Conservation (phyloP, 2,797 vertebrate species). For the Trichosurus vulpecula region DNA sequence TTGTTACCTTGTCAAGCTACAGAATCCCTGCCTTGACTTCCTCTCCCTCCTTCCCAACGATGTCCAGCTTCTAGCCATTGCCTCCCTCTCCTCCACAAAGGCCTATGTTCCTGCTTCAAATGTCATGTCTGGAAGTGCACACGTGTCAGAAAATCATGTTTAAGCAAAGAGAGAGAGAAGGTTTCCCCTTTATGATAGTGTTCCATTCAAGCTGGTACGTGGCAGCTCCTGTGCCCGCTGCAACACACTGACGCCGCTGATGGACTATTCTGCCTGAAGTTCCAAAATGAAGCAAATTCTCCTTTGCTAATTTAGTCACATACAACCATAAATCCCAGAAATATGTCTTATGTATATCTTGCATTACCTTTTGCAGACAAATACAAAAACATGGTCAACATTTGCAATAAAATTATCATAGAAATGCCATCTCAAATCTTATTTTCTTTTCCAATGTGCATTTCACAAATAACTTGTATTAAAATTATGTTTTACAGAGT, state of each 20-base stretch:
- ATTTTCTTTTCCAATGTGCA: constrained; percentile 85
- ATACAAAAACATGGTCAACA: constrained; percentile 87
- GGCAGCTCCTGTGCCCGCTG: not conserved
- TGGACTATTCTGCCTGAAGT: constrained; percentile 73
- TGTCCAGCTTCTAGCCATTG: not conserved
- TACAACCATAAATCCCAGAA: constrained; percentile 82
- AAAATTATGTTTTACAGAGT: constrained; percentile 88
- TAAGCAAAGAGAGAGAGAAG: not conserved
- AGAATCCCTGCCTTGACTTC: not conserved
- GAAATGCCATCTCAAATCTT: constrained; percentile 88
- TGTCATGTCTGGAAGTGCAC: not conserved
- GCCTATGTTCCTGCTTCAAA: rapidly evolving
- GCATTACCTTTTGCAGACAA: constrained; percentile 85
- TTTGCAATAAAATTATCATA: constrained; percentile 88
- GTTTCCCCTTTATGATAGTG: rapidly evolving
- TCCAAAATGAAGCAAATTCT: constrained; percentile 80
- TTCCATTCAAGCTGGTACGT: rapidly evolving
- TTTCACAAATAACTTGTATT: constrained; percentile 88
- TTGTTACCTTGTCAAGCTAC: not conserved
- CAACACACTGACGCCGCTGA: constrained; percentile 58
- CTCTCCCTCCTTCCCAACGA: not conserved
- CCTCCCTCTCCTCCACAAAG: rapidly evolving
- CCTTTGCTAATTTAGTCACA: constrained; percentile 84
- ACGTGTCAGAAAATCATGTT: constrained; percentile 35
- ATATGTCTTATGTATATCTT: constrained; percentile 81